These are phyloP conservation scores for Dicrurus megarhynchus DNA, from an alignment of 2,113 vertebrate species.

Conservation along the genomic window DNA sequence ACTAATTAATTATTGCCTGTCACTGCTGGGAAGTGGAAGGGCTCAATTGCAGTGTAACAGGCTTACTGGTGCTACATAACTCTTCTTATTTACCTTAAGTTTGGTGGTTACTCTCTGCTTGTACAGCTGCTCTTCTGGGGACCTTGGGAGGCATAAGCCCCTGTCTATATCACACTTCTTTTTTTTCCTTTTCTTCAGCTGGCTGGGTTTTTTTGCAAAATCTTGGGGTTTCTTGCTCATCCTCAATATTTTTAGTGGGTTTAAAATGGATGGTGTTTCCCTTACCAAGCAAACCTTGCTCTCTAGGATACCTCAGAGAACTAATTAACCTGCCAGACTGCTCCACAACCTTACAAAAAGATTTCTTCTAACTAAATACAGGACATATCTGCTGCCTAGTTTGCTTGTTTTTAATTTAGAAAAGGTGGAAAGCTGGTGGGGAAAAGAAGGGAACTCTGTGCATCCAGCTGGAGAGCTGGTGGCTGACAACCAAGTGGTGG, in stretches of 20 bases:
- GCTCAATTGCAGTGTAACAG: background rate
- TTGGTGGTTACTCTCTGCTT: background rate
- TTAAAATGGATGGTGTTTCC: background rate
- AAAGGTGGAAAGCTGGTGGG: background rate
- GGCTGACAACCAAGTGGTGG: background rate
- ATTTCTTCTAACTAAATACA: background rate
- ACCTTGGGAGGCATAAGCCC: background rate
- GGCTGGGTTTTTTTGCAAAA: background rate
- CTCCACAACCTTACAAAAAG: background rate
- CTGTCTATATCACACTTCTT: no score
- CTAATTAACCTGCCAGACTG: background rate
- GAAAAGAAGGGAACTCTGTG: background rate
- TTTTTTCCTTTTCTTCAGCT: background rate
- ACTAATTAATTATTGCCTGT: constrained; percentile 22
- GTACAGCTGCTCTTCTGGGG: background rate
- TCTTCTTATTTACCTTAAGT: background rate
- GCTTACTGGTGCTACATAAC: background rate
- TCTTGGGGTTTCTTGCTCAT: background rate
- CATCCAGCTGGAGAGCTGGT: background rate
- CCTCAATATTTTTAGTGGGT: background rate
- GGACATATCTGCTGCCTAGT: background rate
- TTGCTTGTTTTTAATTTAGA: background rate
- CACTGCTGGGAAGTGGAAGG: background rate
- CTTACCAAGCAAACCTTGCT: background rate
- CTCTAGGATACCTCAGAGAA: background rate